These are phyloP conservation scores for Drosophila setosimentum DNA, from an alignment of 2,888 invertebrate species.

Conservation along the genomic window DNA sequence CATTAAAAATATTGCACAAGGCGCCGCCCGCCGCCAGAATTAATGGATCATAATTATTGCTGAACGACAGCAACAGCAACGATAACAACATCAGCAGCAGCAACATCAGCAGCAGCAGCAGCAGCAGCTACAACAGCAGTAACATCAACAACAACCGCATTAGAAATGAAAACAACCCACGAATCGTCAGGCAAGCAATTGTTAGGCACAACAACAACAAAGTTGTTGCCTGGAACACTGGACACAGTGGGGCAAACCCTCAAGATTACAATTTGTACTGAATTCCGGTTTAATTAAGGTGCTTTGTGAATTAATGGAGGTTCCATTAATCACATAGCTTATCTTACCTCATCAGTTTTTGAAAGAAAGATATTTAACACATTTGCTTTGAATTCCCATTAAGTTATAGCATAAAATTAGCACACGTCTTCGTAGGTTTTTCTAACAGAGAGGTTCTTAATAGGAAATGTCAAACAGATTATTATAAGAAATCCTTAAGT, in stretches of 20 bases:
- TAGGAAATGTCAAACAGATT: neutral
- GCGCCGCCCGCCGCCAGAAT: constrained; percentile 71
- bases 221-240: constrained; percentile 4
- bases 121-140: constrained; percentile 22
- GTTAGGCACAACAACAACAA: constrained; percentile 19
- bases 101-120: constrained; percentile 31
- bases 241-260: constrained; percentile 34
- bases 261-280: neutral
- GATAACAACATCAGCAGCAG: constrained; percentile 28
- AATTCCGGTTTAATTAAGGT: neutral
- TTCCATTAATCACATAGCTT: neutral
- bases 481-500: neutral
- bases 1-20: constrained; percentile 81
- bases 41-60: constrained; percentile 80
- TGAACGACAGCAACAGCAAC: constrained; percentile 61
- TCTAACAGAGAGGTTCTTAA: neutral
- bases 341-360: neutral
- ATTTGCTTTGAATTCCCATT: neutral
- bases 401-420: neutral
- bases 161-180: constrained; percentile 72
- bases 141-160: constrained; percentile 51
- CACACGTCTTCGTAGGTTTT: neutral
- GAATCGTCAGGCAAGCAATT: constrained; percentile 35
- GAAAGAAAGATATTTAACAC: neutral
- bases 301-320: neutral